Conservation (phyloP, 2,888 invertebrate genomes). For the Drepanosiphum platanoidis region DNA sequence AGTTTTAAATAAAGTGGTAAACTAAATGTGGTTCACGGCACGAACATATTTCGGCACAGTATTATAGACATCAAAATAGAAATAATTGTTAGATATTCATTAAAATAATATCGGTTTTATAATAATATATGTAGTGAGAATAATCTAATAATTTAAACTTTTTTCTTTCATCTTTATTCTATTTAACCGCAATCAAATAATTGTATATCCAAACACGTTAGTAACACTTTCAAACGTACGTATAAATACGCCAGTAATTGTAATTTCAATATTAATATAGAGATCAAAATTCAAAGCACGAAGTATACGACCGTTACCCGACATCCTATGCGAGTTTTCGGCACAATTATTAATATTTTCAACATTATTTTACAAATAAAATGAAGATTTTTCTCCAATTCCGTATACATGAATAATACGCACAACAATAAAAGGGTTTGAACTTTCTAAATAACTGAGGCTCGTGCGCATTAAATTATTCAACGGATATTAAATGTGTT, state of each 20-base stretch:
- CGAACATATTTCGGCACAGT: neutral
- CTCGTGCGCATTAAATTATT: slow-evolving; percentile 37
- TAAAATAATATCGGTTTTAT: neutral
- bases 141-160: neutral
- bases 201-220: neutral
- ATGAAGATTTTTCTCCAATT: slow-evolving; percentile 30
- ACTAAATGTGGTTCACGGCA: too few species aligned
- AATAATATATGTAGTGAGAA: neutral
- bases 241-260: neutral
- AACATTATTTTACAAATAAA: slow-evolving; percentile 24
- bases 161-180: neutral
- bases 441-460: slow-evolving; percentile 5
- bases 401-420: neutral
- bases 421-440: slow-evolving; percentile 5
- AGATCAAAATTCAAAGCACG: slow-evolving; percentile 54
- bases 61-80: neutral
- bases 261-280: slow-evolving; percentile 21
- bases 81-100: neutral
- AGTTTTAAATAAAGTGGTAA: neutral
- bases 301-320: slow-evolving; percentile 5
- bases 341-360: slow-evolving; percentile 30
- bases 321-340: slow-evolving; percentile 20
- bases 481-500: slow-evolving; percentile 38
- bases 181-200: slow-evolving; percentile 19
- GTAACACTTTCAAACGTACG: slow-evolving; percentile 21